phyloP scores from a whole-genome alignment of 2,113 vertebrate genomes.

The crab-eating macaque (Macaca fascicularis) region T2T-MFA8v1.1 NC_088388.1:118771501-118772000 shows the following conservation, averaged over 20 bases:
- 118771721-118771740: neutral
- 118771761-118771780: neutral
- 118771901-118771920: neutral
- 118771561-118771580: neutral
- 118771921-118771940: neutral
- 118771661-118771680: neutral
- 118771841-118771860: neutral
- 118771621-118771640: neutral
- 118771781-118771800: neutral
- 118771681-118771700: neutral
- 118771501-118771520: slow-evolving; percentile 58
- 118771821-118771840: neutral
- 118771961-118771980: neutral
- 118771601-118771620: neutral
- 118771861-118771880: neutral
- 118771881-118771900: neutral
- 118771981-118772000: too few relatives aligned
- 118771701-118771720: neutral
- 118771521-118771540: slow-evolving; percentile 50
- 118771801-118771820: neutral
- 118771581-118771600: neutral
- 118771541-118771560: neutral
- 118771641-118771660: neutral
- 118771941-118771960: neutral
- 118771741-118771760: neutral